These are phyloP conservation scores for Bicyclus anynana DNA, from an alignment of 1,140 invertebrate genomes.

Conservation along the genomic window DNA sequence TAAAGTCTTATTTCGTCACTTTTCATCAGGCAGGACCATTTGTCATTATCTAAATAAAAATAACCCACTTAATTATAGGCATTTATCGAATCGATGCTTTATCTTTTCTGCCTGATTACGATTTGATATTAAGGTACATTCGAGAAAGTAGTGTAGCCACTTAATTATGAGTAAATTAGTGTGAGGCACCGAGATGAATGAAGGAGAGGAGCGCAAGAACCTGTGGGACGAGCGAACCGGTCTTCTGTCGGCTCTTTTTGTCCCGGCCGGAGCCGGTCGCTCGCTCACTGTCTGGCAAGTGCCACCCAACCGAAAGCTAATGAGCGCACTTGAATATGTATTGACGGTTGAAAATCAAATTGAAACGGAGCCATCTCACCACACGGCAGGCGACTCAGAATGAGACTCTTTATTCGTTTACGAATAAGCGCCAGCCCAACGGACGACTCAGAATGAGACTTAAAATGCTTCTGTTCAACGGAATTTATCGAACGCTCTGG, in stretches of 20 bases:
- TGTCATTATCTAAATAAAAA: too few species aligned
- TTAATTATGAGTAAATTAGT: not conserved
- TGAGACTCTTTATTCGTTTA: too few species aligned
- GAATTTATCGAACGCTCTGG: too few species aligned
- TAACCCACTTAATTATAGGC: too few species aligned
- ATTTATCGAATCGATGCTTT: too few species aligned
- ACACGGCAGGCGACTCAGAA: too few species aligned
- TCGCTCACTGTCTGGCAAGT: not conserved
- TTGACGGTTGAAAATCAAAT: constrained; percentile 21
- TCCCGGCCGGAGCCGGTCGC: constrained; percentile 30
- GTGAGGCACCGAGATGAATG: constrained; percentile 41
- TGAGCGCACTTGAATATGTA: constrained; percentile 28
- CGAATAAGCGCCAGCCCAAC: too few species aligned
- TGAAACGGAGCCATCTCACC: not conserved
- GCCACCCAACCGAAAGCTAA: constrained; percentile 19
- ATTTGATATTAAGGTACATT: not conserved
- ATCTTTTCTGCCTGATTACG: too few species aligned
- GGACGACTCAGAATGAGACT: too few species aligned
- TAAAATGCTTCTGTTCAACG: too few species aligned
- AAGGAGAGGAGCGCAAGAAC: constrained; percentile 33
- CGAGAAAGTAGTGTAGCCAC: not conserved
- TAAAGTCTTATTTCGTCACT: too few species aligned
- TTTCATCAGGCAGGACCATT: too few species aligned
- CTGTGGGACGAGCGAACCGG: constrained; percentile 47
- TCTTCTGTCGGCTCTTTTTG: constrained; percentile 47